phyloP scores from a whole-genome alignment of 2,888 invertebrate species.

The Bugulina stolonifera region DNA sequence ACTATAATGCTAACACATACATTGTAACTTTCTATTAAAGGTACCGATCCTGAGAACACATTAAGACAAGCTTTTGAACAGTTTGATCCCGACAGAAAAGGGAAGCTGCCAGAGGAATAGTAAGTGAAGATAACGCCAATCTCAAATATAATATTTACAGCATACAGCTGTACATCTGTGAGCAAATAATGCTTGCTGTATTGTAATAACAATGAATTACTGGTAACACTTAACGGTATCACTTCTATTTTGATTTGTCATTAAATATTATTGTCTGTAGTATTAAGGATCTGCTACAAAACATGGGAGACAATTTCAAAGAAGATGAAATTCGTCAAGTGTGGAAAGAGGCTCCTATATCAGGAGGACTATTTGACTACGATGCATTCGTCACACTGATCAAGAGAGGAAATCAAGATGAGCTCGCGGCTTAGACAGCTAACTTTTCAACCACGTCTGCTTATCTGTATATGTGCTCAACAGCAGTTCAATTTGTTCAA shows the following conservation, averaged over 20 bases:
- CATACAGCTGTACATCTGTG: no score
- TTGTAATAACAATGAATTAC: no score
- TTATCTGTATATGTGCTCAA: not conserved
- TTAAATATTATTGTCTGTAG: no score
- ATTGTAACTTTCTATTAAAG: no score
- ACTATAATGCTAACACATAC: no score
- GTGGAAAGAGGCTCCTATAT: slow-evolving; percentile 55
- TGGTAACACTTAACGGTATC: no score
- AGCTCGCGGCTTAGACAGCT: slow-evolving; percentile 28
- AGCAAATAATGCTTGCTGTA: no score
- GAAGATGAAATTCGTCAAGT: slow-evolving; percentile 52
- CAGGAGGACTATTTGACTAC: slow-evolving; percentile 56
- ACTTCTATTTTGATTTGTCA: no score
- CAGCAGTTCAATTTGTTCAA: not conserved
- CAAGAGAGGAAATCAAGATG: slow-evolving; percentile 56
- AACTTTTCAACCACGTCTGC: not conserved
- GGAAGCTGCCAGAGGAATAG: slow-evolving; percentile 55
- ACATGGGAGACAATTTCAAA: slow-evolving; percentile 53
- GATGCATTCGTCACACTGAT: slow-evolving; percentile 55
- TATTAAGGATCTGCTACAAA: slow-evolving; percentile 52
- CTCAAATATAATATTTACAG: no score
- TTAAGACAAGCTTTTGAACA: slow-evolving; percentile 56
- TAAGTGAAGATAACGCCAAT: no score
- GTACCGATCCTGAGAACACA: slow-evolving; percentile 56
- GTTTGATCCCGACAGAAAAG: slow-evolving; percentile 55